These are phyloP conservation scores for Rhegmatorhina hoffmannsi DNA, from an alignment of 2,113 vertebrate species.

Conservation along the genomic window DNA sequence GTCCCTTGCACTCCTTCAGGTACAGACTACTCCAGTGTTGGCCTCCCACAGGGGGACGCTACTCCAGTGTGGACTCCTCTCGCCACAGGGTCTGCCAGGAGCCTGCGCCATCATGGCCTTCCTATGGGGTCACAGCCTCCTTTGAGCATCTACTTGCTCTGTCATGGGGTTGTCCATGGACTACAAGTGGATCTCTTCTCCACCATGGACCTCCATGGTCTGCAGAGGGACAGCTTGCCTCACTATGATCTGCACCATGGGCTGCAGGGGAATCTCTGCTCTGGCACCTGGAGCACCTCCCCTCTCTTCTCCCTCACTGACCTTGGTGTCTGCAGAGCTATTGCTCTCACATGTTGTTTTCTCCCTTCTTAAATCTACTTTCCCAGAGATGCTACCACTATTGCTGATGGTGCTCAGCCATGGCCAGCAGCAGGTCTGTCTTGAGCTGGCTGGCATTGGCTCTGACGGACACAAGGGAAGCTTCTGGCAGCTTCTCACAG, in stretches of 20 bases:
- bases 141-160: neutral
- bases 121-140: neutral
- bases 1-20: neutral
- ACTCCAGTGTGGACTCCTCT: neutral
- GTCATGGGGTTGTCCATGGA: neutral
- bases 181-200: neutral
- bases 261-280: neutral
- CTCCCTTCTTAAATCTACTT: neutral
- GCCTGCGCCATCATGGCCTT: neutral
- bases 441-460: neutral
- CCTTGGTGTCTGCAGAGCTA: neutral
- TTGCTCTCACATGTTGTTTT: neutral
- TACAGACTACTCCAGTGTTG: neutral
- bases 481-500: neutral
- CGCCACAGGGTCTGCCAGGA: neutral
- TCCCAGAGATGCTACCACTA: neutral
- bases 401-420: neutral
- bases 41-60: neutral
- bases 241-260: accelerated
- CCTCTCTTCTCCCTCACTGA: neutral
- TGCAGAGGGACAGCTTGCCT: neutral
- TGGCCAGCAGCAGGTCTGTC: accelerated
- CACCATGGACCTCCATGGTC: neutral
- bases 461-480: neutral
- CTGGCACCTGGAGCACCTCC: neutral